Base-by-base conservation (phyloP, 2,888 invertebrate genomes). In the Erebia palarica region DNA sequence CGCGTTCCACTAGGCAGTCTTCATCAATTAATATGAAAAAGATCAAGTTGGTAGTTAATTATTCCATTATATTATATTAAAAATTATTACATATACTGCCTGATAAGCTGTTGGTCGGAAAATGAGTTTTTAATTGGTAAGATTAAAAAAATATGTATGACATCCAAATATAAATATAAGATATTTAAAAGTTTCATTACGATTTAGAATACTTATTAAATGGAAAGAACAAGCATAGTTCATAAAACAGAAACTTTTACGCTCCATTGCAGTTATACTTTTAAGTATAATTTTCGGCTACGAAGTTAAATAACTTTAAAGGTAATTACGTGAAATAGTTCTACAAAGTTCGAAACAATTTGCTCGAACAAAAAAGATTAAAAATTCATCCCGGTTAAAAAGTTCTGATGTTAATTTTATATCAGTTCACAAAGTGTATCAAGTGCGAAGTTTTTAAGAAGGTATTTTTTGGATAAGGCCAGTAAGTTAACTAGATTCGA, bases 291-390 rank as follows among this genome's bases (percentile, higher is more conserved):
- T 66, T 65, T 66, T 66, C 21, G 65, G 57, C 18, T 47, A 7
- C 18, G 58, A 66, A 66, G 65, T 66, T 57, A 66, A 66, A 66
- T 65, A 67, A 67, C 58, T 67, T 67, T 67, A 59, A 59, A 59
- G 59, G 58, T 49, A 59, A 67, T 67, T 67, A 59, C 58, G 66
- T 47, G n/a, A 47, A 66, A 58, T 66, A 66, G 67, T 67, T 67
- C 11, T 49, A 21, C 58, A 21, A 67, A 67, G 67, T 67, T 67
- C 21, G 67, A 59, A 59, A 67, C 67, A 67, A 67, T 67, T 67
- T 59, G 47, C 67, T 67, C 27, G 16, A 67, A 49, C 67, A 59
- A 67, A 67, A 47, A 67, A 67, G 58, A 67, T 59, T 67, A 67
- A 67, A 67, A 67, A 67, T 67, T 67, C 67, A 67, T 59, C 59